These are phyloP conservation scores for Reticulitermes speratus DNA, from an alignment of 1,140 invertebrate species.

Conservation along the genomic window DNA sequence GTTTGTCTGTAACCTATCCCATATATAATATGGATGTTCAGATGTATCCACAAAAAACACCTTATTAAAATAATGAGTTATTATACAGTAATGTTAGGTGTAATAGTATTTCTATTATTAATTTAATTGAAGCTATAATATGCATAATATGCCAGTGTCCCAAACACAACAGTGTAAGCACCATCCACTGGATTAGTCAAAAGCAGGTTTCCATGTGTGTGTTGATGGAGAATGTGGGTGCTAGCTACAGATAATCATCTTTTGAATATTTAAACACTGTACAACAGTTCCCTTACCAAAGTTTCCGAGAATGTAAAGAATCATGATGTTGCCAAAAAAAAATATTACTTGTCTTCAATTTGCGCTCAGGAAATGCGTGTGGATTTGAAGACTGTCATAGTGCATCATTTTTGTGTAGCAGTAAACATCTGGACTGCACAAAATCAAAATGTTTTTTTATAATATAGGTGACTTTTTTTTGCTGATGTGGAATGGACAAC, in stretches of 20 bases:
- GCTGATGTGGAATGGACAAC: neutral
- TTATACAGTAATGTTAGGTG: neutral
- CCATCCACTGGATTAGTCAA: neutral
- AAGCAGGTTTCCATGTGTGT: neutral
- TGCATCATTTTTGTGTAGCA: neutral
- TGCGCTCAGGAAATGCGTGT: neutral
- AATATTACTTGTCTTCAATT: neutral
- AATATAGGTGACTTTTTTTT: neutral
- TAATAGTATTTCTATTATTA: neutral
- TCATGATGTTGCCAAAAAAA: neutral
- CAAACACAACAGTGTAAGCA: neutral
- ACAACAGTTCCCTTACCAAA: neutral
- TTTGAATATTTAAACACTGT: neutral
- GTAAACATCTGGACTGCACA: constrained; percentile 1
- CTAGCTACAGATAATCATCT: neutral
- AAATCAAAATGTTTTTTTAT: neutral
- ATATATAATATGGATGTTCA: neutral
- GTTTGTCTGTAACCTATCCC: neutral
- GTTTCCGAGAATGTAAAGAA: neutral
- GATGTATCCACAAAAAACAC: neutral
- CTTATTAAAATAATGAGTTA: neutral
- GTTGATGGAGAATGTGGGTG: neutral
- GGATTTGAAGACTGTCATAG: neutral
- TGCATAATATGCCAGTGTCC: neutral
- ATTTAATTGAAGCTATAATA: neutral